Conservation (phyloP, 2,888 invertebrate genomes). For the Taenaris catops region DNA sequence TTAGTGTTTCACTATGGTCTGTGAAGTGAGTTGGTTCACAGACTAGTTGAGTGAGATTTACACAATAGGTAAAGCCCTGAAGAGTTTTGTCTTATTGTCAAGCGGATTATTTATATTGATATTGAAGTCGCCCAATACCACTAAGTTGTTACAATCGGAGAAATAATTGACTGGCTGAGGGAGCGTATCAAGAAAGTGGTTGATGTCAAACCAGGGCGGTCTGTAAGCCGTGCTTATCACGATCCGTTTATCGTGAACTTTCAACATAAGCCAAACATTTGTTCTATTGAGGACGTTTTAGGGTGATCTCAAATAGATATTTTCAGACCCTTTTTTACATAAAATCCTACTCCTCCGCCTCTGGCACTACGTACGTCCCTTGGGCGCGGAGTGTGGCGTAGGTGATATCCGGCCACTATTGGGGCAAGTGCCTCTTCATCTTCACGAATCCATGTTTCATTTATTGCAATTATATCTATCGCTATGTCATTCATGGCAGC, state of each 20-base stretch:
- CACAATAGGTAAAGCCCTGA: neutral
- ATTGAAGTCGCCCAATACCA: conserved; percentile 6
- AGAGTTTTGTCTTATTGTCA: neutral
- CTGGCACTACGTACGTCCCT: neutral
- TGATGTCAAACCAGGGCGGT: neutral
- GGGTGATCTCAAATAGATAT: conserved; percentile 1
- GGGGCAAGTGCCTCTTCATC: conserved; percentile 27
- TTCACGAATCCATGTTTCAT: conserved; percentile 27
- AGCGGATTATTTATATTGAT: neutral
- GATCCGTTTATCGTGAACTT: neutral
- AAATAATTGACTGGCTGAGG: conserved; percentile 19
- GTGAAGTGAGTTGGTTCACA: neutral
- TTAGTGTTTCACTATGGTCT: no score
- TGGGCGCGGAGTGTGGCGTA: conserved; percentile 10
- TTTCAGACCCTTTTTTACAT: conserved; percentile 4
- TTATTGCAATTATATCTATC: conserved; percentile 26
- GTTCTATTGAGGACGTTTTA: conserved; percentile 8
- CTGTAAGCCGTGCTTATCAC: conserved; percentile 1
- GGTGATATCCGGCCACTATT: conserved; percentile 21
- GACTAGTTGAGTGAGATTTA: neutral
- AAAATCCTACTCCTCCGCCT: conserved; percentile 18
- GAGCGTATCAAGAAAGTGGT: conserved; percentile 16
- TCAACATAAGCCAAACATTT: conserved; percentile 23
- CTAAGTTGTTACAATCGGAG: conserved; percentile 14
- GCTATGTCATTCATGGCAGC: conserved; percentile 14